These are phyloP conservation scores for Gambusia yucatana DNA, from an alignment of 2,797 vertebrate genomes.

Conservation along the genomic window DNA sequence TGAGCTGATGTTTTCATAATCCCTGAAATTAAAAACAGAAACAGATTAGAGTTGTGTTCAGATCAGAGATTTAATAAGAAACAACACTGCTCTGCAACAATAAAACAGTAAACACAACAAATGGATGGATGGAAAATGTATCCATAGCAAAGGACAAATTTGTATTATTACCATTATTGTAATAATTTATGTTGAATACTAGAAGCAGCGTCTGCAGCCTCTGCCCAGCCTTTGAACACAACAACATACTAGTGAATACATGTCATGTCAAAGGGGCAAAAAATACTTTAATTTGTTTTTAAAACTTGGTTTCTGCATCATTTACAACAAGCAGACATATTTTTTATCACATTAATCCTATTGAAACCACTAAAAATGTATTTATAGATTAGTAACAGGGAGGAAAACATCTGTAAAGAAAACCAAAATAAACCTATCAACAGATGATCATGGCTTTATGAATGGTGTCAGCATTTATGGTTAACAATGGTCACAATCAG, in stretches of 20 bases:
- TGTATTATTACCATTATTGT: slow-evolving; percentile 17
- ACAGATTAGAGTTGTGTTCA: background rate
- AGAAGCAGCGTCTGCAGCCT: background rate
- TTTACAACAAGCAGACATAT: background rate
- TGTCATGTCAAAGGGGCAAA: background rate
- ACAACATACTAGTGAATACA: slow-evolving; percentile 13
- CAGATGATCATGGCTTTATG: too few species aligned
- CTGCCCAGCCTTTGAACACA: slow-evolving; percentile 24
- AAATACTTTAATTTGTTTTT: background rate
- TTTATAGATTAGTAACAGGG: background rate
- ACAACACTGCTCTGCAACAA: background rate
- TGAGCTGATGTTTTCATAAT: fast-evolving
- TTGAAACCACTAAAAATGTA: background rate
- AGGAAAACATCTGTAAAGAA: background rate
- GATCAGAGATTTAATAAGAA: slow-evolving; percentile 2
- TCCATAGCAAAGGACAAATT: background rate
- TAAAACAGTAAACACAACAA: too few species aligned
- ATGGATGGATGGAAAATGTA: background rate
- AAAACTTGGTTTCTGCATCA: background rate
- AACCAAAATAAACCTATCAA: background rate
- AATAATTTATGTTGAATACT: slow-evolving; percentile 9
- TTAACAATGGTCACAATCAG: too few species aligned
- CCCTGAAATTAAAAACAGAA: slow-evolving; percentile 11
- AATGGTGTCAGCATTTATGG: too few species aligned
- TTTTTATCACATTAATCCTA: background rate